Conservation (phyloP, 2,888 invertebrate species). For the Sphinx pinastri region DNA sequence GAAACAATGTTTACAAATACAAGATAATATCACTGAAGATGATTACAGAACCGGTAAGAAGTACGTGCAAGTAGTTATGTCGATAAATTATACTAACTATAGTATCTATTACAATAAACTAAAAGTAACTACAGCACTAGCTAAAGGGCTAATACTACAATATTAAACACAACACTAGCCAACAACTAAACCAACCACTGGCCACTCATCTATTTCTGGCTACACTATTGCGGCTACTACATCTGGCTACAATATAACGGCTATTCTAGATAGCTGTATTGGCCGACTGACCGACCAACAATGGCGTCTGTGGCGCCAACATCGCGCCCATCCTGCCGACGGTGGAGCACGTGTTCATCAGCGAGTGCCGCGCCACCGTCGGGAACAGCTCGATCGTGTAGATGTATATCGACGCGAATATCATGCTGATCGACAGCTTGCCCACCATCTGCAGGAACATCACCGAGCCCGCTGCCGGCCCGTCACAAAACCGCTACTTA, state of each 20-base stretch:
- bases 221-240: not conserved
- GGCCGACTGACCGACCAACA: constrained; percentile 73
- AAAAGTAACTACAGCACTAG: too few relatives aligned
- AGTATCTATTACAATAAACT: too few relatives aligned
- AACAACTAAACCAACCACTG: too few relatives aligned
- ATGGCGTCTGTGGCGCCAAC: constrained; percentile 87
- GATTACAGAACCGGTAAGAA: too few relatives aligned
- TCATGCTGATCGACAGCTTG: constrained; percentile 84
- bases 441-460: constrained; percentile 66
- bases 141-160: too few relatives aligned
- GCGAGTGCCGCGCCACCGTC: constrained; percentile 84
- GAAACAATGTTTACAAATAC: too few relatives aligned
- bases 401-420: constrained; percentile 84
- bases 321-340: constrained; percentile 86
- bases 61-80: too few relatives aligned
- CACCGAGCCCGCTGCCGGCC: not conserved
- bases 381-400: constrained; percentile 85
- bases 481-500: not conserved
- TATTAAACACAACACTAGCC: too few relatives aligned
- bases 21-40: too few relatives aligned
- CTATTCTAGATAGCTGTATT: not conserved
- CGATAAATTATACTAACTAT: too few relatives aligned
- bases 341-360: constrained; percentile 87
- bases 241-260: not conserved
- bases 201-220: too few relatives aligned